A percentile compares a stretch with the other conserved stretches of the same genome.
Evolutionary conservation across 2,797 vertebrate genomes (phyloP).

Genomic region (Cryptoprocta ferox): DNA sequence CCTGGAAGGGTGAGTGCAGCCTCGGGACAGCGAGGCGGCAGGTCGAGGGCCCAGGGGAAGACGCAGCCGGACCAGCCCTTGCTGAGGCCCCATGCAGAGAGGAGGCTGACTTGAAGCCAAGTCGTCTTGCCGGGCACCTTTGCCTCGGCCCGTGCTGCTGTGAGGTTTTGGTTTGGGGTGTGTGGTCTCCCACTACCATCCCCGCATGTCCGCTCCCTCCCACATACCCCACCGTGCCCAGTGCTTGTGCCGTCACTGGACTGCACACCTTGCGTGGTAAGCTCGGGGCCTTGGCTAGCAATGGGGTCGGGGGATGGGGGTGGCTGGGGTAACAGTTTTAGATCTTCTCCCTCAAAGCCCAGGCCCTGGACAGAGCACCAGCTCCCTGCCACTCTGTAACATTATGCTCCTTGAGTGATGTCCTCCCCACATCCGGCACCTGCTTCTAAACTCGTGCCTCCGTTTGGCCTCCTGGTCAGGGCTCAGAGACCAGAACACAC

Average conservation of each 20-base stretch:
- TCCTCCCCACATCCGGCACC: rapidly evolving
- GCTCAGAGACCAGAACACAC: not conserved
- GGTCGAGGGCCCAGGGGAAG: rapidly evolving
- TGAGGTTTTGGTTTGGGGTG: not conserved
- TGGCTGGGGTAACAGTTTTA: not conserved
- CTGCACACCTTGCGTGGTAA: not conserved
- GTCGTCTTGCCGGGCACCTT: not conserved
- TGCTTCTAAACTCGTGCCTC: not conserved
- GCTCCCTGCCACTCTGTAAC: not conserved
- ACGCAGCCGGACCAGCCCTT: not conserved
- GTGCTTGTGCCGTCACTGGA: too few species aligned
- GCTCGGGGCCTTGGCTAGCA: not conserved
- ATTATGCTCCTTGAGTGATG: rapidly evolving
- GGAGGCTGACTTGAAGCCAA: not conserved
- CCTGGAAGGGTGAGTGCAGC: not conserved
- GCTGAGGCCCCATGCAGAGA: not conserved
- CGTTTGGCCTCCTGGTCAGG: not conserved
- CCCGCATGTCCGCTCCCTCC: not conserved
- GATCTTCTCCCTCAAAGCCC: not conserved
- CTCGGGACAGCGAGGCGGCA: not conserved
- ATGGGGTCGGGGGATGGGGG: too few species aligned
- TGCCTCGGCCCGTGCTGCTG: not conserved
- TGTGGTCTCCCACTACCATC: not conserved
- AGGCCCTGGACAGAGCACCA: not conserved
- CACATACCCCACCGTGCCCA: not conserved